Conservation (phyloP, 1,140 invertebrate species). For the Trinorchestia longiramus region DNA sequence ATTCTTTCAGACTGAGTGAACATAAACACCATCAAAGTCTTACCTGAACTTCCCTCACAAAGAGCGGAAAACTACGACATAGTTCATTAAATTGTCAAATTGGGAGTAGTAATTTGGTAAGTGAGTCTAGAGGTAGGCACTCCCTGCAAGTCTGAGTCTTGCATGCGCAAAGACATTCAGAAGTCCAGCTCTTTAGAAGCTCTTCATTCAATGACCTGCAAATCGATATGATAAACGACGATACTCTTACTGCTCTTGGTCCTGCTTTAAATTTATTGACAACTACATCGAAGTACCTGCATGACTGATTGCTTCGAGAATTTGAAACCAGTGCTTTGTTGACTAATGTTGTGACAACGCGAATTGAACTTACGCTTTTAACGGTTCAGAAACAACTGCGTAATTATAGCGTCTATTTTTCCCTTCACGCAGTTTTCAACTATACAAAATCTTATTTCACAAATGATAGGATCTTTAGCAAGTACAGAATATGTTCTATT, state of each 20-base stretch:
- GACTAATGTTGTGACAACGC: background rate
- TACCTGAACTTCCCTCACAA: background rate
- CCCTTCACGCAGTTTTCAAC: no score
- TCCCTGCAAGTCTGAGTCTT: background rate
- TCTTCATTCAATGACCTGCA: background rate
- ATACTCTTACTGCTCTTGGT: background rate
- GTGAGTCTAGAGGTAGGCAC: background rate
- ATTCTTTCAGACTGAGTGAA: background rate
- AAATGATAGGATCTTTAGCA: no score
- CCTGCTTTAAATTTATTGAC: background rate
- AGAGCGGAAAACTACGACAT: background rate
- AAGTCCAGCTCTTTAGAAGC: background rate
- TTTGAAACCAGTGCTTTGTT: background rate
- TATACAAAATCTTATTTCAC: no score
- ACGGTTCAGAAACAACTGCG: background rate
- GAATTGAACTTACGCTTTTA: background rate
- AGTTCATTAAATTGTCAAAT: background rate
- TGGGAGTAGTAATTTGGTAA: background rate
- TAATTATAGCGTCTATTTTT: background rate
- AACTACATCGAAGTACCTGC: background rate
- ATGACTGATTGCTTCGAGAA: background rate
- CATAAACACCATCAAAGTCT: background rate
- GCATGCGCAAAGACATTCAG: background rate
- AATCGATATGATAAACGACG: conserved; percentile 18
- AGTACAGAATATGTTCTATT: no score